phyloP scores from a whole-genome alignment of 1,140 invertebrate species.

The Tyrophagus putrescentiae region DNA sequence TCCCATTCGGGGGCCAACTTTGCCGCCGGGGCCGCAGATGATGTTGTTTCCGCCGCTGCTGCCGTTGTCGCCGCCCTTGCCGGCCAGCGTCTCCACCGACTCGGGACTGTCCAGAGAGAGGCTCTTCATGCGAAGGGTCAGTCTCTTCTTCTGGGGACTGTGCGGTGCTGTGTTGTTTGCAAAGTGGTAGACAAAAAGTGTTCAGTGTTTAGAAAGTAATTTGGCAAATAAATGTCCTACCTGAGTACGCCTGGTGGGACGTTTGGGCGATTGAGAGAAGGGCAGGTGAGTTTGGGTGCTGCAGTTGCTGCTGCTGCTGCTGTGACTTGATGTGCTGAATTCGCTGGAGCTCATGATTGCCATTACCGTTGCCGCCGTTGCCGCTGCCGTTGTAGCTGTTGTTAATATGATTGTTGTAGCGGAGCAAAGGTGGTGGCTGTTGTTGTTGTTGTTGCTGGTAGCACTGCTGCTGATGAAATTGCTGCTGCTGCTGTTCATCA shows the following conservation, averaged over 20 bases:
- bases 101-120: constrained; percentile 88
- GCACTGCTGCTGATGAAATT: no score
- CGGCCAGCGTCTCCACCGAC: constrained; percentile 40
- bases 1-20: neutral
- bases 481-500: no score
- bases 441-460: neutral
- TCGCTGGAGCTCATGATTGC: no score
- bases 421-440: neutral
- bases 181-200: neutral
- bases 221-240: neutral
- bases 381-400: no score
- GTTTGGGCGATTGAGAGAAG: constrained; percentile 18
- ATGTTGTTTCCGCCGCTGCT: neutral
- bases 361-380: no score
- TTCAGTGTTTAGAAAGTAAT: neutral
- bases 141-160: constrained; percentile 80
- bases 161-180: constrained; percentile 50
- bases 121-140: constrained; percentile 93
- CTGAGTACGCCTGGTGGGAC: constrained; percentile 6
- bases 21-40: neutral
- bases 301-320: neutral
- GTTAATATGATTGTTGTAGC: no score
- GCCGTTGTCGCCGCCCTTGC: neutral
- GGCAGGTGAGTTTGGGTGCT: neutral
- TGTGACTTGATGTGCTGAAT: neutral